Evolutionary conservation across 92 coral and sea anemone genomes (phyloP), one percentile per base, ranked within the genome.

Genomic region (Paragorgia papillata): DNA sequence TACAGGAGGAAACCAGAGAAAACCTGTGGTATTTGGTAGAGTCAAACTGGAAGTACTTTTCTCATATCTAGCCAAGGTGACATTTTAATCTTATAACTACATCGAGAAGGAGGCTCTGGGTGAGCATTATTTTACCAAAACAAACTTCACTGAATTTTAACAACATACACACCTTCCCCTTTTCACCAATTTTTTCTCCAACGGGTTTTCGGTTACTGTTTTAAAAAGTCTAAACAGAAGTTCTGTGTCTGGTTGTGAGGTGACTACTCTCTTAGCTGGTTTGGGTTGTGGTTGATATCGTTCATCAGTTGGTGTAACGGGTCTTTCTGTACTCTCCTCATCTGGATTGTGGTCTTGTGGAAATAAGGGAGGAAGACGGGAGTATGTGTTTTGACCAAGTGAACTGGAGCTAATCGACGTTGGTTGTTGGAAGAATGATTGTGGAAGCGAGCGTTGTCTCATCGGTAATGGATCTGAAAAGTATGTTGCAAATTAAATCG

Each of bases 241-340:
- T 37, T 94, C 98, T 30, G 86, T 83, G 29, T 83, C 74, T 79
- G 85, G 97, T 37, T 88, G 90, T 39, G 95, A 82, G 10, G 90
- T 85, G 17, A 86, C 60, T 22, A 89, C 90, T 76, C 92, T 89
- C 65, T 94, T 94, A n/a, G 98, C 95, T 9, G 95, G 98, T 19
- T 97, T 81, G 21, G 78, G 78, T 34, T 71, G 7, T 26, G 92
- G 97, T 61, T 79, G 69, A 12, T 51, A 27, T 55, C 90, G 88
- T 40, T 94, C 98, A 62, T 94, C 97, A 15, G 98, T 95, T 9
- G 98, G 98, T 0, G 98, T 94, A 10, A 94, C 95, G 1, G 98
- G 97, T 41, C 98, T 75, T 19, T 83, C 86, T 74, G 83, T 90
- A 20, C 88, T 88, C 40, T 89, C 97, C 40, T 94, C 82, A 41